phyloP scores from a whole-genome alignment of 2,797 vertebrate species.

The Diplodus puntazzo region DNA sequence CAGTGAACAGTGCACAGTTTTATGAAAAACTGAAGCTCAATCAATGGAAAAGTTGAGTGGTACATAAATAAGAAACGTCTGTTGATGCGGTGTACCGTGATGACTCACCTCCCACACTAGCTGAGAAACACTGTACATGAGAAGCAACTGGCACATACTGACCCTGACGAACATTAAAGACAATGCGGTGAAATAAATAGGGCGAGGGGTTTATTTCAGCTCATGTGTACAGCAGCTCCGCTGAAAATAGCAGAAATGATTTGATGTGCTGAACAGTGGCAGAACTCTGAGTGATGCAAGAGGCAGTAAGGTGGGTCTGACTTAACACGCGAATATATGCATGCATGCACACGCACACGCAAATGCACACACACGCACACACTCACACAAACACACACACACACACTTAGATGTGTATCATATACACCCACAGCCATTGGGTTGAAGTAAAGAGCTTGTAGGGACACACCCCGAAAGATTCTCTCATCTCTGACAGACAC shows the following conservation, averaged over 20 bases:
- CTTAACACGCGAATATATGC: neutral
- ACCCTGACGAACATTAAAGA: slow-evolving; percentile 6
- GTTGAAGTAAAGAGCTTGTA: slow-evolving; percentile 45
- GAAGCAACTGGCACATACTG: slow-evolving; percentile 14
- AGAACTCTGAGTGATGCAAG: slow-evolving; percentile 58
- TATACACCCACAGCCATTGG: slow-evolving; percentile 18
- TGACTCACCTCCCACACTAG: slow-evolving; percentile 16
- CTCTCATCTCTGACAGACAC: slow-evolving; percentile 52
- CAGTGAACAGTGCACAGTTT: neutral
- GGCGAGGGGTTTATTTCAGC: slow-evolving; percentile 36
- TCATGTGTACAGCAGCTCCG: slow-evolving; percentile 12
- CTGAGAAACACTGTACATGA: neutral
- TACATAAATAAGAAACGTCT: neutral
- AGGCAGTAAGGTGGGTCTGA: slow-evolving; percentile 43
- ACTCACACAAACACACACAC: slow-evolving; percentile 5
- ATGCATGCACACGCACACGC: neutral
- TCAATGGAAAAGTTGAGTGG: neutral
- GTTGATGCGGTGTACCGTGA: neutral
- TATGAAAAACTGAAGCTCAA: neutral
- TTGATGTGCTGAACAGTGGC: slow-evolving; percentile 51
- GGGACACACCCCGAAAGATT: slow-evolving; percentile 62
- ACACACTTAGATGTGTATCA: slow-evolving; percentile 19
- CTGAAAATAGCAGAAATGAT: slow-evolving; percentile 48
- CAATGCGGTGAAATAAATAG: slow-evolving; percentile 1
- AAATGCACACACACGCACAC: slow-evolving; percentile 3